Percentiles rank a stretch among this genome's conserved stretches.
phyloP scores from a whole-genome alignment of 2,797 vertebrate species.

The Liparis tanakae region DNA sequence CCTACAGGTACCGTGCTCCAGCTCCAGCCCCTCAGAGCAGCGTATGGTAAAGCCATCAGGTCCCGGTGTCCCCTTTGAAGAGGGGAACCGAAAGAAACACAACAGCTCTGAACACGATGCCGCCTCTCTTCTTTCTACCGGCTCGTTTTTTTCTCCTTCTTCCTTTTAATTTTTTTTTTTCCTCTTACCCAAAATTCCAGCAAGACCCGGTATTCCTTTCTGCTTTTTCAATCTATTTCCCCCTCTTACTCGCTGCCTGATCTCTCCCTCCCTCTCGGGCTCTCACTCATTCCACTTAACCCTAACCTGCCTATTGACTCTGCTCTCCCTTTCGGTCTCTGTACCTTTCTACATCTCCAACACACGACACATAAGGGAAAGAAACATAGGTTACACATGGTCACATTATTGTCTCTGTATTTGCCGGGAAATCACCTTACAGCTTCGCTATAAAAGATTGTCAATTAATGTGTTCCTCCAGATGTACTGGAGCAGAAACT shows the following conservation, averaged over 20 bases:
- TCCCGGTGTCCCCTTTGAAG: conserved; percentile 57
- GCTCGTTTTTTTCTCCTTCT: conserved; percentile 16
- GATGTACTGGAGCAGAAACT: not conserved
- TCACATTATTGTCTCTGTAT: not conserved
- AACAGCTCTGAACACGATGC: conserved; percentile 75
- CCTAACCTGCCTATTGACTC: conserved; percentile 41
- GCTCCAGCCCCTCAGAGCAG: conserved; percentile 49
- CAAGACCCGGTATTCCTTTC: conserved; percentile 68
- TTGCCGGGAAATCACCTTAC: not conserved
- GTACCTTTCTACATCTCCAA: not conserved
- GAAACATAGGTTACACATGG: not conserved
- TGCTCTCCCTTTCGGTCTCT: conserved; percentile 30
- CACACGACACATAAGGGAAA: not conserved
- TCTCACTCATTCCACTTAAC: conserved; percentile 55
- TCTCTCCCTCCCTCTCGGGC: conserved; percentile 44
- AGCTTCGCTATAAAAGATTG: not conserved
- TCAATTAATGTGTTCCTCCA: not conserved
- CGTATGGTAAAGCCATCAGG: conserved; percentile 67
- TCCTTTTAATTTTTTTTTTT: not conserved
- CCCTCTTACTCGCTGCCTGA: conserved; percentile 34
- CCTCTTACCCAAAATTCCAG: conserved; percentile 62
- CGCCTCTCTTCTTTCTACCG: conserved; percentile 69
- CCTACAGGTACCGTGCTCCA: conserved; percentile 24
- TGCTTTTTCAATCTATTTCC: conserved; percentile 78
- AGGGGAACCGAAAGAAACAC: conserved; percentile 74